These are phyloP conservation scores for Okamejei kenojei DNA, from an alignment of 2,797 vertebrate genomes.

Conservation along the genomic window DNA sequence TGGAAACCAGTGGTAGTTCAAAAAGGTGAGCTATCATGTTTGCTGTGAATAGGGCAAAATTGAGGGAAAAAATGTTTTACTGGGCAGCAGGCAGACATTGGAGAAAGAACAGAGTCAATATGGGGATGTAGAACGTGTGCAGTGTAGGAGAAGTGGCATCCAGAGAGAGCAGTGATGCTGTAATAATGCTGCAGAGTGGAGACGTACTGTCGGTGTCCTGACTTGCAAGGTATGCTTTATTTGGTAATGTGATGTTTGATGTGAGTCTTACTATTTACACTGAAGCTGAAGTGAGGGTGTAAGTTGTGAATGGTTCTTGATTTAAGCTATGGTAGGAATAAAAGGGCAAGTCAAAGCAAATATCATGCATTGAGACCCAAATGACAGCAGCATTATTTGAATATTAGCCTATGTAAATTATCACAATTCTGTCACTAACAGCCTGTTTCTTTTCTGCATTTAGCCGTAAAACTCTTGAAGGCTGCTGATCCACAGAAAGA, in stretches of 20 bases:
- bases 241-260: background rate
- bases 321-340: background rate
- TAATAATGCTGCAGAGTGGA: background rate
- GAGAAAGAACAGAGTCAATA: background rate
- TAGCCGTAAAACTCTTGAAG: constrained; percentile 74
- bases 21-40: background rate
- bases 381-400: background rate
- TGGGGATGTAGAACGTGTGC: background rate
- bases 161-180: background rate
- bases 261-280: background rate
- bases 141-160: background rate
- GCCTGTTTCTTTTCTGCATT: constrained; percentile 43
- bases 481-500: constrained; percentile 84
- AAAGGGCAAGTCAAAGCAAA: background rate
- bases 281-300: background rate
- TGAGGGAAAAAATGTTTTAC: background rate
- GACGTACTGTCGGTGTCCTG: background rate
- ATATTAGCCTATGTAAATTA: background rate
- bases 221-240: background rate
- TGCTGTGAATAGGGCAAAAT: background rate
- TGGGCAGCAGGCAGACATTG: background rate
- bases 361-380: background rate
- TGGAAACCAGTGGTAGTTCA: background rate
- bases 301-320: background rate
- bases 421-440: background rate